phyloP scores from a whole-genome alignment of 2,888 invertebrate species.

The Phyto melanocephala region DNA sequence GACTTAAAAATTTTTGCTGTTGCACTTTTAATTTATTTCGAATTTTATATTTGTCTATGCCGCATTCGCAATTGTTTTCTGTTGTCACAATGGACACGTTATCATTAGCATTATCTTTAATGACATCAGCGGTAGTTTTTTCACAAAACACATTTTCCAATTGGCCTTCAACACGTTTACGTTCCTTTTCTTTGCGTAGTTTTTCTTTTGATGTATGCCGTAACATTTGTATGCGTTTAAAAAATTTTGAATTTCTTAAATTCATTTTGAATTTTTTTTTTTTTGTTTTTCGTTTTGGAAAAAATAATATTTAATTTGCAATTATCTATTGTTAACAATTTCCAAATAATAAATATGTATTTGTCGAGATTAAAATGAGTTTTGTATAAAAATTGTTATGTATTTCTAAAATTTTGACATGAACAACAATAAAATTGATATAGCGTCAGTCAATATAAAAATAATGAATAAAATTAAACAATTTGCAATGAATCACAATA shows the following conservation, averaged over 20 bases:
- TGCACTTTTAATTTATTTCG: not conserved
- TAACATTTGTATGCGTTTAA: conserved; percentile 74
- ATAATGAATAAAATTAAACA: too few relatives aligned
- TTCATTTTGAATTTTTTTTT: conserved; percentile 68
- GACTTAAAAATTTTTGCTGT: not conserved
- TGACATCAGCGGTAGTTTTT: not conserved
- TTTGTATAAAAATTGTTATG: too few relatives aligned
- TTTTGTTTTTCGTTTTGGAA: not conserved
- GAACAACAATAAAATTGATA: too few relatives aligned
- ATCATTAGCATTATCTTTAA: not conserved
- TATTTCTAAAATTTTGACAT: too few relatives aligned
- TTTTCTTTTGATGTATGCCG: conserved; percentile 73
- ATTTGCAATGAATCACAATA: too few relatives aligned
- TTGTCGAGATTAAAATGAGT: too few relatives aligned
- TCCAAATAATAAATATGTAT: too few relatives aligned
- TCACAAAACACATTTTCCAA: conserved; percentile 62
- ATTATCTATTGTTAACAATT: not conserved
- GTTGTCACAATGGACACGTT: not conserved
- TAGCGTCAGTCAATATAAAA: too few relatives aligned
- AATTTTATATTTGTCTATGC: not conserved
- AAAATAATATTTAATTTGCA: not conserved
- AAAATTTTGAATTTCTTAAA: conserved; percentile 76
- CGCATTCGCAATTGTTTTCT: conserved; percentile 38
- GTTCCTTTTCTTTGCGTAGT: conserved; percentile 68
- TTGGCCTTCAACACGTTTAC: conserved; percentile 48